phyloP scores from a whole-genome alignment of 2,888 invertebrate genomes.

The Carpatolechia fugitivella region DNA sequence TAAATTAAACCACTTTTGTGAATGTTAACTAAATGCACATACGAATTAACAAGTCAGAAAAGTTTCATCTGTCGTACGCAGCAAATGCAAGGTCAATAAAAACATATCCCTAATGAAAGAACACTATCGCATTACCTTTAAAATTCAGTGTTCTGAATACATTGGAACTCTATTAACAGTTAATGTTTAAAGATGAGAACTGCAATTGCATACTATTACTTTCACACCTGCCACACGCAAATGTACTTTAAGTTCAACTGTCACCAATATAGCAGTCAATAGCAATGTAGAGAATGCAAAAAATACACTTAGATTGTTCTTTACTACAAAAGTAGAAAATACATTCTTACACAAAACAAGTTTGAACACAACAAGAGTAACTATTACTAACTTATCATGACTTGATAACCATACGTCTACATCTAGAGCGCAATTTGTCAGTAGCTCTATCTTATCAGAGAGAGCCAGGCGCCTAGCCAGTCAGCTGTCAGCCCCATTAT shows the following conservation, averaged over 20 bases:
- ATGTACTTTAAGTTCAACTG: background rate
- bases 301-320: background rate
- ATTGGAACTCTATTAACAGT: background rate
- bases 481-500: conserved; percentile 46
- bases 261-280: background rate
- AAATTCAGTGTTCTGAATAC: background rate
- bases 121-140: background rate
- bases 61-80: background rate
- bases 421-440: conserved; percentile 48
- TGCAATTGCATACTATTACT: conserved; percentile 3
- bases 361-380: background rate
- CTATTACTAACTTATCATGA: conserved; percentile 11
- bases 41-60: background rate
- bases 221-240: conserved; percentile 3
- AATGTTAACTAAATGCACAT: background rate
- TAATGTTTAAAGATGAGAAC: conserved; percentile 2
- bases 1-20: background rate
- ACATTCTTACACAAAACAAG: background rate
- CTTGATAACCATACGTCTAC: conserved; percentile 17
- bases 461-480: conserved; percentile 45
- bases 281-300: background rate
- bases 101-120: background rate
- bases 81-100: background rate
- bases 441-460: conserved; percentile 44
- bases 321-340: background rate